Evolutionary conservation across 2,797 vertebrate genomes (phyloP).

Genomic region (Merluccius polli): DNA sequence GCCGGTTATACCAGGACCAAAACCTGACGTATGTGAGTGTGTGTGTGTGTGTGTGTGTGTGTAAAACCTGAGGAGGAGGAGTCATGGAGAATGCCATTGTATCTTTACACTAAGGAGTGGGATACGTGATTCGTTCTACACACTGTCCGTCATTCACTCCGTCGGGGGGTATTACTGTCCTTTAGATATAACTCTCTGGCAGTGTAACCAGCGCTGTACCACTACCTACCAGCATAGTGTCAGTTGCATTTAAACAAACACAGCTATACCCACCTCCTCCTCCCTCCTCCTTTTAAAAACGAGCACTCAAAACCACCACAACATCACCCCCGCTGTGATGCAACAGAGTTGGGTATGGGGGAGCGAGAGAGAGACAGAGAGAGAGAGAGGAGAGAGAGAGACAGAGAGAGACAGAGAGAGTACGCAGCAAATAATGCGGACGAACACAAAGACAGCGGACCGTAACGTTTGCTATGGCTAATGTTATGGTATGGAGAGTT

Average conservation of each 20-base stretch:
- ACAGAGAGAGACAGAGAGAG: too few species aligned
- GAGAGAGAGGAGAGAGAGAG: too few species aligned
- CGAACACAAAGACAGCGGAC: conserved; percentile 1
- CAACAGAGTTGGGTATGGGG: not conserved
- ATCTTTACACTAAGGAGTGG: not conserved
- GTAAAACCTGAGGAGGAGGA: not conserved
- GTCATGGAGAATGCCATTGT: not conserved
- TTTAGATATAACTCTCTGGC: not conserved
- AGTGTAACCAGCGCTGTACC: not conserved
- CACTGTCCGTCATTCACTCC: not conserved
- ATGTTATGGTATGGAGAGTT: conserved; percentile 30
- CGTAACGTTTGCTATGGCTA: conserved; percentile 28
- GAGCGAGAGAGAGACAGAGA: too few species aligned
- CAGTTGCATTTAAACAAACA: not conserved
- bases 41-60: not conserved
- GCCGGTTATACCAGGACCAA: not conserved
- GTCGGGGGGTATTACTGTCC: not conserved
- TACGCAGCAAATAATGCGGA: not conserved
- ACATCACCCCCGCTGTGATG: not conserved
- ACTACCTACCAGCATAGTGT: not conserved
- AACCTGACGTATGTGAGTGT: not conserved
- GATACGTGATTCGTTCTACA: not conserved
- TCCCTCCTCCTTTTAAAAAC: not conserved
- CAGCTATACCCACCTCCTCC: not conserved
- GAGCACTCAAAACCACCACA: not conserved